Evolutionary conservation across 2,113 vertebrate species (phyloP).

Genomic region (Dipodomys spectabilis): DNA sequence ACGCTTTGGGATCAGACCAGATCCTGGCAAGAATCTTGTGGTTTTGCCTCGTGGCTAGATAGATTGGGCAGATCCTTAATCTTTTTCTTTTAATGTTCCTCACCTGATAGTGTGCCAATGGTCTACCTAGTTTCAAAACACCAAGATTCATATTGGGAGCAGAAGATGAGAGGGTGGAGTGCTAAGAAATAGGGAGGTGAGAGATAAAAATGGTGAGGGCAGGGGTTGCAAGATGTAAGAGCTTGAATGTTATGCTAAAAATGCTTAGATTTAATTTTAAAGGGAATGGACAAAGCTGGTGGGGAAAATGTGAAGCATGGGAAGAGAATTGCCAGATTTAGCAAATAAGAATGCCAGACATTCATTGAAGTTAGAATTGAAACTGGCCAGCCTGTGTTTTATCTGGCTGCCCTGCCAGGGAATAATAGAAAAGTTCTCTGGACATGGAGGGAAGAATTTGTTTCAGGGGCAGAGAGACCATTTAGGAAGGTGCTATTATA

Average conservation of each 20-base stretch:
- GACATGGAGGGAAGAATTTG: background rate
- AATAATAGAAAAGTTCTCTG: background rate
- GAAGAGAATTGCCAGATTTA: constrained; percentile 47
- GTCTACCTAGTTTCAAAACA: background rate
- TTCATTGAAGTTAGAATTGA: constrained; percentile 12
- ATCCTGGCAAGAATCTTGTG: background rate
- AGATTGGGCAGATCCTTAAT: background rate
- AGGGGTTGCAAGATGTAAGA: constrained; percentile 5
- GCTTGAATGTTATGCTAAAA: constrained; percentile 46
- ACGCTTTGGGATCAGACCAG: background rate
- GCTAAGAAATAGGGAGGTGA: background rate
- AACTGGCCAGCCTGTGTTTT: constrained; percentile 42
- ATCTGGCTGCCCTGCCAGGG: background rate
- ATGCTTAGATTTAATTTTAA: constrained; percentile 59
- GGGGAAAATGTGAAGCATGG: constrained; percentile 14
- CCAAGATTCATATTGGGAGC: constrained; percentile 5
- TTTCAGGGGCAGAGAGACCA: background rate
- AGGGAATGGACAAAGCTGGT: constrained; percentile 14
- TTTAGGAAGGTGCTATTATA: background rate
- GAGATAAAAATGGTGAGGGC: background rate
- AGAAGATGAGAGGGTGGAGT: background rate
- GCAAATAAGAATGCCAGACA: constrained; percentile 57
- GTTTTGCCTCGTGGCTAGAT: background rate
- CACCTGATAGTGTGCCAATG: constrained; percentile 3
- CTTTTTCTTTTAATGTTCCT: background rate